Evolutionary conservation across 2,888 invertebrate genomes (phyloP).

Genomic region (Apocheima hispidaria): DNA sequence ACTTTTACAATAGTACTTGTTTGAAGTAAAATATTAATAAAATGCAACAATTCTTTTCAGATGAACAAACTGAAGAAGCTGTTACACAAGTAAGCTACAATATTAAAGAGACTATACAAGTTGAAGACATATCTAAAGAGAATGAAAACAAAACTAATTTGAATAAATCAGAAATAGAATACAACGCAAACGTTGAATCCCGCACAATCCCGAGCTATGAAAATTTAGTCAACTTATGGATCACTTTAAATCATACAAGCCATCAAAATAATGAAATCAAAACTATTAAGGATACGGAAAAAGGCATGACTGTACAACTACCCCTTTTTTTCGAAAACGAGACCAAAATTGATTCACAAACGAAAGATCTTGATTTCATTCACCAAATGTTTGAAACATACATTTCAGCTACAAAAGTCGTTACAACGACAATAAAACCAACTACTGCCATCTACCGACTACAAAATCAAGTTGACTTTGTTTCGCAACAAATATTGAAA

Average conservation of each 20-base stretch:
- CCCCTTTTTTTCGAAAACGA: background rate
- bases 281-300: background rate
- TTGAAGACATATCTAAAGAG: background rate
- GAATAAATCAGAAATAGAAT: background rate
- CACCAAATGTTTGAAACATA: conserved; percentile 1
- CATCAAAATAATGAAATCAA: conserved; percentile 1
- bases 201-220: background rate
- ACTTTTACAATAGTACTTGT: background rate
- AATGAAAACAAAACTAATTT: background rate
- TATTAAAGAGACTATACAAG: background rate
- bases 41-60: background rate
- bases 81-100: background rate
- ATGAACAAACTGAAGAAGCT: background rate
- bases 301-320: background rate
- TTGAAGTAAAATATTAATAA: background rate
- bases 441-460: background rate
- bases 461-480: conserved; percentile 1
- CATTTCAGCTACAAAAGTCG: background rate
- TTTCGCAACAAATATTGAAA: conserved; percentile 2
- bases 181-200: background rate
- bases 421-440: background rate
- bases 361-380: background rate
- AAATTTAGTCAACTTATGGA: conserved; percentile 4
- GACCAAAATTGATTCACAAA: background rate
- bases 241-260: background rate